These are phyloP conservation scores for Vanessa tameamea DNA, from an alignment of 1,140 invertebrate genomes.

Conservation along the genomic window DNA sequence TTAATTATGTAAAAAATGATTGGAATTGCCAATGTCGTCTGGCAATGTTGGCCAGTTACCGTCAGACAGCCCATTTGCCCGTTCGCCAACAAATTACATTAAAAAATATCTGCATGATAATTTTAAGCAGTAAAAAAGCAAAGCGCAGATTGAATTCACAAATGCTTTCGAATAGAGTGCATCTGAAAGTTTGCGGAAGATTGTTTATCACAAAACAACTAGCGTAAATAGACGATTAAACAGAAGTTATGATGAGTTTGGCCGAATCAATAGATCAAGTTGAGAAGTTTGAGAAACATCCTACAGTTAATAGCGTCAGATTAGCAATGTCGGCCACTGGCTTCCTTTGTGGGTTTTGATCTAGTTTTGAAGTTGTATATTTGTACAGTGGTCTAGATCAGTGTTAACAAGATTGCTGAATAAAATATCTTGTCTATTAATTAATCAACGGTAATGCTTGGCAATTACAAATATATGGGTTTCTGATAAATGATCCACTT, in stretches of 20 bases:
- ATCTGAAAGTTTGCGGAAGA: not conserved
- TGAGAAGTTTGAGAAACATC: constrained; percentile 5
- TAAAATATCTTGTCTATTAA: too few relatives aligned
- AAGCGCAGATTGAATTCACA: not conserved
- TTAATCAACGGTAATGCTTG: too few relatives aligned
- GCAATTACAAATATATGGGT: too few relatives aligned
- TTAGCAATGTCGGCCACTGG: not conserved
- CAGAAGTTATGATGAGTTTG: constrained; percentile 7
- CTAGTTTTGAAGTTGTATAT: not conserved
- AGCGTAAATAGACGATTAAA: not conserved
- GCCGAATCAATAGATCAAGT: constrained; percentile 4
- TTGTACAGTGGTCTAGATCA: not conserved
- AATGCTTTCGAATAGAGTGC: not conserved
- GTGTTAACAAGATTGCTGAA: not conserved
- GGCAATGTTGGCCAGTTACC: too few relatives aligned
- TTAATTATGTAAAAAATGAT: too few relatives aligned
- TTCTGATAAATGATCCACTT: too few relatives aligned
- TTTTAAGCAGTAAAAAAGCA: not conserved
- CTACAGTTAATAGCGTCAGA: not conserved
- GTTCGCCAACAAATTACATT: too few relatives aligned
- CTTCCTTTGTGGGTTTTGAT: not conserved
- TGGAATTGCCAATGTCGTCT: too few relatives aligned
- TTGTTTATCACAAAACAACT: not conserved
- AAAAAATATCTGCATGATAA: too few relatives aligned
- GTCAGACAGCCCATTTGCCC: too few relatives aligned